A percentile compares a stretch with the other conserved stretches of the same genome.
These are phyloP conservation scores for Periplaneta americana DNA, from an alignment of 1,140 invertebrate species.

Conservation along the genomic window DNA sequence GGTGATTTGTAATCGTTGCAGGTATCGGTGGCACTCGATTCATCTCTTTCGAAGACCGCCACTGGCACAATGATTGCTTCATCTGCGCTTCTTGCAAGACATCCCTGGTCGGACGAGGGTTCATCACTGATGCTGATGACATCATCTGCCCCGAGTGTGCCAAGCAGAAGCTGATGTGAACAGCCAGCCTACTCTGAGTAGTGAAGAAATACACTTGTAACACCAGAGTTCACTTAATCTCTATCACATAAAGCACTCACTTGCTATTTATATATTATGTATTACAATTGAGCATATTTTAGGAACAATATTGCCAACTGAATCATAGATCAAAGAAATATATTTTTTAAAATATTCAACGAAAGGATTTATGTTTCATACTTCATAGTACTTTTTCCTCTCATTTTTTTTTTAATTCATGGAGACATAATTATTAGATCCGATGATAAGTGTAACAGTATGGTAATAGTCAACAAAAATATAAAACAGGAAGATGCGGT, in stretches of 20 bases:
- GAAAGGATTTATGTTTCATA: not conserved
- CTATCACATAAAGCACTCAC: not conserved
- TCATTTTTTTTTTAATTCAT: not conserved
- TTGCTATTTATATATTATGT: slow-evolving; percentile 1
- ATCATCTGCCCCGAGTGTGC: slow-evolving; percentile 99
- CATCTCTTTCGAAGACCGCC: slow-evolving; percentile 98
- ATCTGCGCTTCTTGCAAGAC: slow-evolving; percentile 93
- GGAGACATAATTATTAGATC: not conserved
- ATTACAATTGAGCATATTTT: not conserved
- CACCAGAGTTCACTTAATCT: not conserved
- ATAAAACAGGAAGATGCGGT: not conserved
- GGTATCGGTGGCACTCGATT: slow-evolving; percentile 98
- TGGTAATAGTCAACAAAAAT: not conserved
- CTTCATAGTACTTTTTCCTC: no score
- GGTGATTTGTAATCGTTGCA: slow-evolving; percentile 35
- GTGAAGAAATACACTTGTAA: not conserved
- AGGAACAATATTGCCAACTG: not conserved
- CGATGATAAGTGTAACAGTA: not conserved
- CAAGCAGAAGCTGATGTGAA: slow-evolving; percentile 88
- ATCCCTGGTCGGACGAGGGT: slow-evolving; percentile 94
- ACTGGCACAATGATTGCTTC: slow-evolving; percentile 99
- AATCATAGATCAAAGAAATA: not conserved
- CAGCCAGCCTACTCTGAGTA: not conserved
- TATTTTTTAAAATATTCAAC: not conserved
- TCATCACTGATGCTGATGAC: slow-evolving; percentile 95